Conservation (phyloP, 2,113 vertebrate species). For the Poeciliopsis turrubarensis region DNA sequence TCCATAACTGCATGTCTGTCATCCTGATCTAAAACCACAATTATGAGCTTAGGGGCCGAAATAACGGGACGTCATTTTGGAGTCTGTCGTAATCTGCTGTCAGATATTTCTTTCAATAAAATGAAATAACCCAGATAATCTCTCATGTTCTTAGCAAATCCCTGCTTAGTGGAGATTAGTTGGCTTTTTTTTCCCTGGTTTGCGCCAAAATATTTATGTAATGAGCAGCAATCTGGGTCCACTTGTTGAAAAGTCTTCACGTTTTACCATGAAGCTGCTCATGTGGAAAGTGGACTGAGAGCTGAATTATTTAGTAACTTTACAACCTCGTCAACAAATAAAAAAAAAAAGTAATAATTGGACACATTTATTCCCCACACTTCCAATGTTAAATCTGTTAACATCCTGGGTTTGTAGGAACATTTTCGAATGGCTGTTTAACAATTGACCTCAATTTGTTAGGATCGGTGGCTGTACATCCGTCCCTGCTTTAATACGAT, state of each 20-base stretch:
- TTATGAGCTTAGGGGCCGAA: constrained; percentile 73
- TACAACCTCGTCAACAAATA: too few species aligned
- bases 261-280: constrained; percentile 10
- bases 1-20: constrained; percentile 60
- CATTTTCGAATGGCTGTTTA: too few species aligned
- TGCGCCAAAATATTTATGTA: constrained; percentile 58
- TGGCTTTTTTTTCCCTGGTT: constrained; percentile 14
- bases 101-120: constrained; percentile 73
- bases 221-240: constrained; percentile 35
- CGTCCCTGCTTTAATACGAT: too few species aligned
- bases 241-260: constrained; percentile 52
- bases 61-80: constrained; percentile 59
- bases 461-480: too few species aligned
- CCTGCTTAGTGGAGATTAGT: background rate
- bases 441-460: too few species aligned
- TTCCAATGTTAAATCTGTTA: too few species aligned
- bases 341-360: too few species aligned
- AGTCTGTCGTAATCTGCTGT: constrained; percentile 65
- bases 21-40: constrained; percentile 73
- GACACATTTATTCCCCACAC: too few species aligned
- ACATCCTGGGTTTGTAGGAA: too few species aligned
- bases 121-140: constrained; percentile 60
- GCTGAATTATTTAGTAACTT: too few species aligned
- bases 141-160: constrained; percentile 66
- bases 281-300: background rate